Evolutionary conservation across 2,113 vertebrate genomes (phyloP), one percentile per base, ranked within the genome.

Genomic region (Halichoerus grypus): DNA sequence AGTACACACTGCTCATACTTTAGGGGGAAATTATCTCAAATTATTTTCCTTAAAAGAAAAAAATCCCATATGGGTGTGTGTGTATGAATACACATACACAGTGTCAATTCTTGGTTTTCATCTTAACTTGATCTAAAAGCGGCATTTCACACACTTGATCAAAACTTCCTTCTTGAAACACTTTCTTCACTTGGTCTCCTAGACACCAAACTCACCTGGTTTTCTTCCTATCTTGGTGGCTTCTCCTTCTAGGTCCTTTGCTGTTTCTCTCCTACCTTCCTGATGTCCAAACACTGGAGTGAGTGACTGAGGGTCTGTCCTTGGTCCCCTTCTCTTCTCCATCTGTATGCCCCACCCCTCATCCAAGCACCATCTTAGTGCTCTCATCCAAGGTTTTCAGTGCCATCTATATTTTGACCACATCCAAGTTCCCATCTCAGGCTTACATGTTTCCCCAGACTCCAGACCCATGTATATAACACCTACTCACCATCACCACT

Each of bases 181-280:
- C 74, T 91, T 80, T 36, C 81, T 79, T 91, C 80, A 49, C 79
- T 83, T 88, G 84, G 93, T 94, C 92, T 97, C 85, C 67, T 77
- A 81, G 96, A 95, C 53, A 81, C 88, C 39, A 86, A 65, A 80
- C 53, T 65, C 74, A 39, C 84, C 67, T 71, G 77, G n/a, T n/a
- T 85, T 88, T 82, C 88, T 72, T 82, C 59, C 80, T 33, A 1
- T 31, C 39, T 87, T 59, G 59, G 36, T 77, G 82, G 87, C 39
- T 79, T 65, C 51, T 86, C 71, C 80, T 65, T 39, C 26, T 39
- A 36, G 61, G 71, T 81, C 24, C 79, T 79, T 53, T 53, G 53
- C 42, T 79, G 11, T 33, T 39, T 81, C 21, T 33, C 7, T 12
- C 42, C 28, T 13, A 1, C 21, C 19, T 76, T 63, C 39, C 33